Evolutionary conservation across 2,888 invertebrate species (phyloP).

Genomic region (Ennomos quercinarius): DNA sequence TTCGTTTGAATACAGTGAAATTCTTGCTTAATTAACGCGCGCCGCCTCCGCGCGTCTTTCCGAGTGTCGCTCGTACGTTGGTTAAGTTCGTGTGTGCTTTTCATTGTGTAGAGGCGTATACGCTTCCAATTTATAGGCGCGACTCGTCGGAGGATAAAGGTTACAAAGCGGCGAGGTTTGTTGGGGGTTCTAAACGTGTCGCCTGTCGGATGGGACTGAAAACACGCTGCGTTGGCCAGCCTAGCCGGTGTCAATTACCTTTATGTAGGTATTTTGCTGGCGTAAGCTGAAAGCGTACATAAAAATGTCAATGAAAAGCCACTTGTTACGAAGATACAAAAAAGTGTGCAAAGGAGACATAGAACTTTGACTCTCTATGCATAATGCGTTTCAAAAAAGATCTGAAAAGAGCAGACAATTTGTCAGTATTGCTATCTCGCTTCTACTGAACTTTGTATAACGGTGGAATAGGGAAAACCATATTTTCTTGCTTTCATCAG

Average conservation of each 20-base stretch:
- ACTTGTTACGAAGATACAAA: constrained; percentile 5
- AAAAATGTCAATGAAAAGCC: constrained; percentile 7
- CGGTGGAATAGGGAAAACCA: too few species aligned
- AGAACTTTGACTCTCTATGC: too few species aligned
- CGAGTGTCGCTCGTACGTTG: constrained; percentile 40
- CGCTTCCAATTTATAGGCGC: constrained; percentile 47
- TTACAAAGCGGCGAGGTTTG: constrained; percentile 34
- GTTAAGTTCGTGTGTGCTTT: constrained; percentile 55
- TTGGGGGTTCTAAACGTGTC: constrained; percentile 35
- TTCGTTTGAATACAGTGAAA: constrained; percentile 73
- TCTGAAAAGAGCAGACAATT: too few species aligned
- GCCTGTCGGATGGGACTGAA: constrained; percentile 25
- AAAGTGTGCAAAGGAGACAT: too few species aligned
- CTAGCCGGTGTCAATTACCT: constrained; percentile 33
- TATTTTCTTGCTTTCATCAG: too few species aligned
- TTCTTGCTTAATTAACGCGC: constrained; percentile 78
- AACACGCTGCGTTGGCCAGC: constrained; percentile 26
- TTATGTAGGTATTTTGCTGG: constrained; percentile 23
- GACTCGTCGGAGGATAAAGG: constrained; percentile 31
- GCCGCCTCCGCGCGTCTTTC: constrained; percentile 47
- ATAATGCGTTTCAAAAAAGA: too few species aligned
- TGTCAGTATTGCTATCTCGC: too few species aligned
- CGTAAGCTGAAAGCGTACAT: constrained; percentile 15
- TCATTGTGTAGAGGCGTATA: constrained; percentile 51
- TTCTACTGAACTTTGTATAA: too few species aligned